A percentile compares a stretch with the other conserved stretches of the same genome.
These are phyloP conservation scores for Eptesicus fuscus DNA, from an alignment of 2,113 vertebrate genomes.

Conservation along the genomic window DNA sequence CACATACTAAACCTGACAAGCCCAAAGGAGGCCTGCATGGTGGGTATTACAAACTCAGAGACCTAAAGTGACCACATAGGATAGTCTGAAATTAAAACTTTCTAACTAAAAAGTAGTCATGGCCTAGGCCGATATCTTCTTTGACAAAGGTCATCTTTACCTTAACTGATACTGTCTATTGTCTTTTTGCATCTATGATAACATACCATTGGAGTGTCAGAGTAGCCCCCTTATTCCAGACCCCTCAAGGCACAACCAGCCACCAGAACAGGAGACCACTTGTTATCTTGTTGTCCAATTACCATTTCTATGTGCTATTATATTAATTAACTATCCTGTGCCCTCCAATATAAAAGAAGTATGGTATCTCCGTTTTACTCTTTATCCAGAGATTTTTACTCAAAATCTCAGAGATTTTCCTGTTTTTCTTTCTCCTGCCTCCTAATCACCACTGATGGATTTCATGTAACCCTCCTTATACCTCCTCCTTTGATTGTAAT, in stretches of 20 bases:
- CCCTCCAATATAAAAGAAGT: not conserved
- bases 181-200: not conserved
- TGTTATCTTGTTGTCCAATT: not conserved
- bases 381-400: not conserved
- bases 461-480: not conserved
- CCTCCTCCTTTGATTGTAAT: not conserved
- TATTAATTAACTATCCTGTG: not conserved
- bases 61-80: not conserved
- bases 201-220: not conserved
- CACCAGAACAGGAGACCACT: not conserved
- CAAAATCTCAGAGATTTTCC: not conserved
- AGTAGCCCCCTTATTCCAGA: not conserved
- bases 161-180: not conserved
- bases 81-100: not conserved
- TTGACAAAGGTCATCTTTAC: not conserved
- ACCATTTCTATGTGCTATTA: not conserved
- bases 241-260: not conserved
- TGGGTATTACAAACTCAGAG: not conserved
- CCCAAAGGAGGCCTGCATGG: not conserved
- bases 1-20: not conserved
- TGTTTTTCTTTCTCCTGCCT: not conserved
- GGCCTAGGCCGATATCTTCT: not conserved
- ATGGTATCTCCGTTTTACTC: not conserved
- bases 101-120: not conserved
- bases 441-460: not conserved